Evolutionary conservation across 2,797 vertebrate species (phyloP), one percentile per base, ranked within the genome.

Genomic region (Emys orbicularis): DNA sequence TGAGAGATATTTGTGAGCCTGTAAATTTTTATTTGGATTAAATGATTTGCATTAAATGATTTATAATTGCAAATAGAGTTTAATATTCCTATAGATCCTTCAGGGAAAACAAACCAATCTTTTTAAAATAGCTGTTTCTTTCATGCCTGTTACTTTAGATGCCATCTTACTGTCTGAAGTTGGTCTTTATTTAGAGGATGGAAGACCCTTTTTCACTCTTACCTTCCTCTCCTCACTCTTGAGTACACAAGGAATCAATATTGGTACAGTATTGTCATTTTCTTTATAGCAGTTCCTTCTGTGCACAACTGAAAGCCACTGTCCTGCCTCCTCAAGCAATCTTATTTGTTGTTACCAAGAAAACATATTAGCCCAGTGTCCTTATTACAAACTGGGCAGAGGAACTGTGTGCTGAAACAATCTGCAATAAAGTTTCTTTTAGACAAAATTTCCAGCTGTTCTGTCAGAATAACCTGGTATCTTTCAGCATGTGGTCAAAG

Each of bases 11-110:
- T 97, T 97, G 95, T 97, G 96, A 97, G 96, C 95, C 92, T 97
- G 94, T 97, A 97, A 96, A 97, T 97, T 96, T 97, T 97, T 97
- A 92, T 97, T 96, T 97, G 92, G 90, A 84, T 97, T 97, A 92
- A 95, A 95, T 96, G 95, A 94, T 93, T 97, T 96, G 86, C 95
- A 97, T 96, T 97, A 95, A 97, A 97, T 96, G 84, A 96, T 95
- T 96, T 97, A 95, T 94, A 96, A 95, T 91, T 96, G 81, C 93
- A 95, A 97, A 94, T 61, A 88, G 76, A 91, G 50, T 92, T 97
- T 97, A 86, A 96, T 96, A 96, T 95, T 93, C 87, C 93, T 97
- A 86, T 95, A 90, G 95, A 97, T 97, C 91, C 95, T 96, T 85
- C 87, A 96, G 96, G 97, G 97, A 95, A 97, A 97, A 95, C 95